Evolutionary conservation across 2,797 vertebrate species (phyloP).

Genomic region (Amblyopsis hoosieri): DNA sequence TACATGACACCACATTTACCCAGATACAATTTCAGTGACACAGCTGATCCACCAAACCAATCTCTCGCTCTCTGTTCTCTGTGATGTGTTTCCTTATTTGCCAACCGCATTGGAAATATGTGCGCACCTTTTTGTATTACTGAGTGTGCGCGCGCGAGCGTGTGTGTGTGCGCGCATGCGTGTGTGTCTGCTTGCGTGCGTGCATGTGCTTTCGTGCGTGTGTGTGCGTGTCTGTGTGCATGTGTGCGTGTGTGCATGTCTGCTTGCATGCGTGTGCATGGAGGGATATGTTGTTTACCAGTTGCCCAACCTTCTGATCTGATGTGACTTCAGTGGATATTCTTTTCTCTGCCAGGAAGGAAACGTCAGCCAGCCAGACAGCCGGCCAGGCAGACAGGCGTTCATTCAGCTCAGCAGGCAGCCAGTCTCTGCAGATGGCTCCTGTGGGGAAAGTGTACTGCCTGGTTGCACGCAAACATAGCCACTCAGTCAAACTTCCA

Average conservation of each 20-base stretch:
- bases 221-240: too few relatives aligned
- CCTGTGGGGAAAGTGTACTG: slow-evolving; percentile 54
- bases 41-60: slow-evolving; percentile 49
- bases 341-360: neutral
- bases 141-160: neutral
- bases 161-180: neutral
- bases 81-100: slow-evolving; percentile 35
- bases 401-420: slow-evolving; percentile 23
- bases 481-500: slow-evolving; percentile 68
- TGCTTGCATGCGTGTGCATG: neutral
- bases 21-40: slow-evolving; percentile 30
- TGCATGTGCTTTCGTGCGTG: too few relatives aligned
- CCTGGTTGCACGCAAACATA: slow-evolving; percentile 49
- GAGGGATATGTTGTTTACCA: slow-evolving; percentile 43
- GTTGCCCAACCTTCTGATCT: slow-evolving; percentile 28
- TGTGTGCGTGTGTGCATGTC: too few relatives aligned
- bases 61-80: slow-evolving; percentile 27
- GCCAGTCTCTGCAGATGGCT: slow-evolving; percentile 36
- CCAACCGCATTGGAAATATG: slow-evolving; percentile 21
- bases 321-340: slow-evolving; percentile 36
- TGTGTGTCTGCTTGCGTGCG: too few relatives aligned
- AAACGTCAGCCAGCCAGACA: slow-evolving; percentile 2
- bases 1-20: slow-evolving; percentile 29
- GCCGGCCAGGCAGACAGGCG: slow-evolving; percentile 18
- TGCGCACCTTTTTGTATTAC: neutral